Percentiles rank a stretch among this genome's conserved stretches.
Evolutionary conservation across 2,888 invertebrate species (phyloP).

Genomic region (Scelioninae gen. 1): DNA sequence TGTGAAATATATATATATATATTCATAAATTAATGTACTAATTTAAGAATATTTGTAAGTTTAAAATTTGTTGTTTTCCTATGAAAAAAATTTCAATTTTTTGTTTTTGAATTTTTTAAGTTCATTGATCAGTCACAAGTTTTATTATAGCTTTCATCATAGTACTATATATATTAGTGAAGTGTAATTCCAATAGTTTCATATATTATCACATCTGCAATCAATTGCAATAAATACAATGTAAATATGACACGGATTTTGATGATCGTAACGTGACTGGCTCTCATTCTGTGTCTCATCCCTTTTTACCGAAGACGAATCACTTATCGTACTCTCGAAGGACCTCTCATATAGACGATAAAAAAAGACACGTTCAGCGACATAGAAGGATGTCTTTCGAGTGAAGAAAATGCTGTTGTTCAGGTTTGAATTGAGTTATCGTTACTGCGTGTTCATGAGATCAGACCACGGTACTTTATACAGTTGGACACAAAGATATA

Average conservation of each 20-base stretch:
- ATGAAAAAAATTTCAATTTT: too few species aligned
- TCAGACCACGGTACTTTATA: slow-evolving; percentile 45
- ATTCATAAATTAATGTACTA: too few species aligned
- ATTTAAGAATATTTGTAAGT: too few species aligned
- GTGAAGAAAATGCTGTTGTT: slow-evolving; percentile 65
- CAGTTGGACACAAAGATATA: slow-evolving; percentile 38
- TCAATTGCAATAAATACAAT: slow-evolving; percentile 31
- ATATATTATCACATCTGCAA: slow-evolving; percentile 14
- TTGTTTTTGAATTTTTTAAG: too few species aligned
- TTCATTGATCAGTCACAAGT: too few species aligned
- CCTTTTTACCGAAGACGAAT: slow-evolving; percentile 63
- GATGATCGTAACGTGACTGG: slow-evolving; percentile 70
- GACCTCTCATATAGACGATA: slow-evolving; percentile 41
- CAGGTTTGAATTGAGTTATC: slow-evolving; percentile 68
- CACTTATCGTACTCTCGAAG: slow-evolving; percentile 51
- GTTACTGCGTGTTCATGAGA: slow-evolving; percentile 62
- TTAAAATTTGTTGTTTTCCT: too few species aligned
- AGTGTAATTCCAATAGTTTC: slow-evolving; percentile 14
- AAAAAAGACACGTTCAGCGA: slow-evolving; percentile 51
- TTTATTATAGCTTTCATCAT: too few species aligned
- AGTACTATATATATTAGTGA: too few species aligned
- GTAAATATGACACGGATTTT: slow-evolving; percentile 66
- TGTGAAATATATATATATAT: too few species aligned
- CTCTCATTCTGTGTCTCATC: too few species aligned
- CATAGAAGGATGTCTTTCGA: slow-evolving; percentile 65